A percentile compares a stretch with the other conserved stretches of the same genome.
These are phyloP conservation scores for Lasioglossum figueresi DNA, from an alignment of 2,888 invertebrate species.

Conservation along the genomic window DNA sequence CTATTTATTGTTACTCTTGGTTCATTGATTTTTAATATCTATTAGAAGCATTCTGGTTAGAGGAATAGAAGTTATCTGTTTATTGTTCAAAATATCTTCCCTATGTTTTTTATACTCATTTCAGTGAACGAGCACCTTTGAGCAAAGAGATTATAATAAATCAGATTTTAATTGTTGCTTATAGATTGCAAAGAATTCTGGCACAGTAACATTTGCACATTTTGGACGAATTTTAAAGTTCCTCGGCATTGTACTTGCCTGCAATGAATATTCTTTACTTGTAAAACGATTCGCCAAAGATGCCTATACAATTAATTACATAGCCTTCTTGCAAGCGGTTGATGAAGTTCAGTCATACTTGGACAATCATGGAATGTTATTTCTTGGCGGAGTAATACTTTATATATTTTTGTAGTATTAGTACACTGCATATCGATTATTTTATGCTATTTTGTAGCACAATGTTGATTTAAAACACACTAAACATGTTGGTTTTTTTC, in stretches of 20 bases:
- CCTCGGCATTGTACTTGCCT: slow-evolving; percentile 88
- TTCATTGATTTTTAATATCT: neutral
- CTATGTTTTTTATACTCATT: neutral
- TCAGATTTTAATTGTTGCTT: slow-evolving; percentile 20
- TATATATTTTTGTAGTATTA: neutral
- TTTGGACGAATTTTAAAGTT: slow-evolving; percentile 90
- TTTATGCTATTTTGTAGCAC: neutral
- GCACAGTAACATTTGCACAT: slow-evolving; percentile 91
- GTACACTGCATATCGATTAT: neutral
- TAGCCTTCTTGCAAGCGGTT: slow-evolving; percentile 89
- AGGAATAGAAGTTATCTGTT: neutral
- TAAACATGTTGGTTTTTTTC: neutral
- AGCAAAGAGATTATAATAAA: neutral
- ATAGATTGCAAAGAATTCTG: slow-evolving; percentile 90
- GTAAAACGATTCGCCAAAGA: slow-evolving; percentile 91
- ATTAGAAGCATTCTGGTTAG: neutral
- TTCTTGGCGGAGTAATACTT: slow-evolving; percentile 85
- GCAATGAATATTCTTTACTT: slow-evolving; percentile 90
- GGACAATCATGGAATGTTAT: slow-evolving; percentile 85
- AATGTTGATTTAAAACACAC: neutral
- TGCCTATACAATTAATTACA: slow-evolving; percentile 91
- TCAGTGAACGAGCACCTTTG: neutral
- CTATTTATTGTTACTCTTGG: neutral
- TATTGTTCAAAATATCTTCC: neutral
- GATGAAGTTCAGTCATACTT: slow-evolving; percentile 88